phyloP scores from a whole-genome alignment of 1,140 invertebrate genomes.

The Panonychus citri region DNA sequence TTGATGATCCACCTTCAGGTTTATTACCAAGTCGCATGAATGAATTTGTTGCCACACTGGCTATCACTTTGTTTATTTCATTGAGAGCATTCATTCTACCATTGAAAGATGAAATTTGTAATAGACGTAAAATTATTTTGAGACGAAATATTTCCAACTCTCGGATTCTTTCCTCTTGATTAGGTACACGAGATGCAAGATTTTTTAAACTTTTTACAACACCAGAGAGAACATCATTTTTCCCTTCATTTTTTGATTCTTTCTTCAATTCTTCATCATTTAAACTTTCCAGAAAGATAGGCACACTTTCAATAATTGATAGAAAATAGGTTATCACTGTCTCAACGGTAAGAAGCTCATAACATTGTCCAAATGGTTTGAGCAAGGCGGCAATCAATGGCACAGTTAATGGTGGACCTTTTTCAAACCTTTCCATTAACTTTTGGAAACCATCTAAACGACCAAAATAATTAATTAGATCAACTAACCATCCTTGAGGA shows the following conservation, averaged over 20 bases:
- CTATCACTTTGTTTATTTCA: conserved; percentile 93
- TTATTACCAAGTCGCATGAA: conserved; percentile 12
- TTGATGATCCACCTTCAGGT: not conserved
- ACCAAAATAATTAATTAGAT: conserved; percentile 84
- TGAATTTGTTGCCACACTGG: conserved; percentile 64
- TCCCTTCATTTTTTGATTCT: conserved; percentile 83
- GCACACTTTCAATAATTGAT: conserved; percentile 75
- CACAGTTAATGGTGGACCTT: conserved; percentile 41
- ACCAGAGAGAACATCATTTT: conserved; percentile 70
- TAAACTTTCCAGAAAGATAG: conserved; percentile 67
- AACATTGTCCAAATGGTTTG: conserved; percentile 72
- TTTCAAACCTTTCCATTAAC: conserved; percentile 60
- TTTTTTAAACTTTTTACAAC: conserved; percentile 72
- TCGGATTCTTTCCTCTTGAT: conserved; percentile 25
- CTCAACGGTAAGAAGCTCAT: conserved; percentile 65
- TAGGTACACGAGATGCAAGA: conserved; percentile 48
- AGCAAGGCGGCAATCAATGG: conserved; percentile 59
- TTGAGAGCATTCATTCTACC: conserved; percentile 98
- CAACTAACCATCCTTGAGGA: conserved; percentile 64
- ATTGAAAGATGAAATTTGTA: conserved; percentile 94
- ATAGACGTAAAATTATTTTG: conserved; percentile 79
- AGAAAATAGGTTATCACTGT: conserved; percentile 79
- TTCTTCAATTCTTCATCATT: conserved; percentile 93
- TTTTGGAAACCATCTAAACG: conserved; percentile 64
- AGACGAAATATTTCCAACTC: conserved; percentile 76